Evolutionary conservation across 2,888 invertebrate genomes (phyloP).

Genomic region (Apamea anceps): DNA sequence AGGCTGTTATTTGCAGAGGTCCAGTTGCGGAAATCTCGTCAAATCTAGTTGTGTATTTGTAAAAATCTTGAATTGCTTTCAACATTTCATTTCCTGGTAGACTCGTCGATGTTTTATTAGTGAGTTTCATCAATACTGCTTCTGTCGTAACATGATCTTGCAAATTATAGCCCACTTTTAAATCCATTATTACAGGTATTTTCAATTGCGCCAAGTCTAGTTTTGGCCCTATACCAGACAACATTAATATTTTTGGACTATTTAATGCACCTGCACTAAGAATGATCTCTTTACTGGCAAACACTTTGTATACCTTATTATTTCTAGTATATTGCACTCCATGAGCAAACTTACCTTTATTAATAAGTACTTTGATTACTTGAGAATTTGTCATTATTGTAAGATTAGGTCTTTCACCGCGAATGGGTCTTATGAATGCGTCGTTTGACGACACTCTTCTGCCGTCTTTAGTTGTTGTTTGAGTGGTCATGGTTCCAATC

Average conservation of each 20-base stretch:
- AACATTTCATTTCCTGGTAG: slow-evolving; percentile 78
- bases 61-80: slow-evolving; percentile 80
- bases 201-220: slow-evolving; percentile 83
- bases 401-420: slow-evolving; percentile 87
- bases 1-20: slow-evolving; percentile 89
- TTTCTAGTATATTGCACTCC: slow-evolving; percentile 78
- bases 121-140: slow-evolving; percentile 88
- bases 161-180: slow-evolving; percentile 93
- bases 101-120: slow-evolving; percentile 87
- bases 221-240: slow-evolving; percentile 91
- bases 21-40: slow-evolving; percentile 90
- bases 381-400: slow-evolving; percentile 85
- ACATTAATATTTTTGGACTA: slow-evolving; percentile 91
- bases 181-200: slow-evolving; percentile 90
- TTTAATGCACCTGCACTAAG: slow-evolving; percentile 90
- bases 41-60: slow-evolving; percentile 72
- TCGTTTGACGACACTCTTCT: slow-evolving; percentile 90
- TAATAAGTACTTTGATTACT: slow-evolving; percentile 90
- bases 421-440: slow-evolving; percentile 92
- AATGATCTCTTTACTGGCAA: slow-evolving; percentile 90
- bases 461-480: slow-evolving; percentile 91
- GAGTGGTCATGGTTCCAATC: slow-evolving; percentile 91
- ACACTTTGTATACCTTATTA: slow-evolving; percentile 67
- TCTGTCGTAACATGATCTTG: slow-evolving; percentile 92
- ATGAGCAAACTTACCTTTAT: slow-evolving; percentile 77